These are phyloP conservation scores for Gisinianus flammeolus DNA, from an alignment of 2,888 invertebrate species.

Conservation along the genomic window DNA sequence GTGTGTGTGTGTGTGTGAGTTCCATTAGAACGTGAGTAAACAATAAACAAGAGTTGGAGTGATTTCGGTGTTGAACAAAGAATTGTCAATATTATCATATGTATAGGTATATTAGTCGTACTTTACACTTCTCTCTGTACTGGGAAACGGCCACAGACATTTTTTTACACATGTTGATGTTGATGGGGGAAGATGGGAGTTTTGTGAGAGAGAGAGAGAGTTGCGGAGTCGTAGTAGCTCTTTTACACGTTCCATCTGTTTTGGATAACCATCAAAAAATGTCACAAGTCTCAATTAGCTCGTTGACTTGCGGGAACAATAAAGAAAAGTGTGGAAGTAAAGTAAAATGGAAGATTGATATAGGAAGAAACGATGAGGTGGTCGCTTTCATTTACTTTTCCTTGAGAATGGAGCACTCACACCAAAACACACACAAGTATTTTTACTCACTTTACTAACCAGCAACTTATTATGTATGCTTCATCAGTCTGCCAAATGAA, in stretches of 20 bases:
- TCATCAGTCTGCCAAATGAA: constrained; percentile 11
- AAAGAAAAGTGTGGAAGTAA: neutral
- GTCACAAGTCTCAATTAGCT: neutral
- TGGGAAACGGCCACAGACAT: too few relatives aligned
- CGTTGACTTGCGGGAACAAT: neutral
- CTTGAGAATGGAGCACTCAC: too few relatives aligned
- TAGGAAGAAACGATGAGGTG: neutral
- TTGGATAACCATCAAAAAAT: constrained; percentile 6
- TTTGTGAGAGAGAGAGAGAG: neutral
- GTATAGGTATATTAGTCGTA: too few relatives aligned
- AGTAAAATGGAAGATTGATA: neutral
- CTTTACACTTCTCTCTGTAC: too few relatives aligned
- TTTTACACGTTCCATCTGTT: constrained; percentile 26
- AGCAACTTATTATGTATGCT: neutral
- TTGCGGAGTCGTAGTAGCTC: neutral
- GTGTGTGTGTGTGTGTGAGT: neutral
- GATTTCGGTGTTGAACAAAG: too few relatives aligned
- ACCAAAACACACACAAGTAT: too few relatives aligned
- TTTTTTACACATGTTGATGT: neutral
- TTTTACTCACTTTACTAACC: too few relatives aligned
- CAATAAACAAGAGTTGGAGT: neutral
- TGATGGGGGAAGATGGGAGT: neutral
- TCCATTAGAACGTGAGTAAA: neutral
- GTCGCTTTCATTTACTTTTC: too few relatives aligned
- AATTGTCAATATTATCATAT: too few relatives aligned